Evolutionary conservation across 2,888 invertebrate species (phyloP).

Genomic region (Caenorhabditis sp.): DNA sequence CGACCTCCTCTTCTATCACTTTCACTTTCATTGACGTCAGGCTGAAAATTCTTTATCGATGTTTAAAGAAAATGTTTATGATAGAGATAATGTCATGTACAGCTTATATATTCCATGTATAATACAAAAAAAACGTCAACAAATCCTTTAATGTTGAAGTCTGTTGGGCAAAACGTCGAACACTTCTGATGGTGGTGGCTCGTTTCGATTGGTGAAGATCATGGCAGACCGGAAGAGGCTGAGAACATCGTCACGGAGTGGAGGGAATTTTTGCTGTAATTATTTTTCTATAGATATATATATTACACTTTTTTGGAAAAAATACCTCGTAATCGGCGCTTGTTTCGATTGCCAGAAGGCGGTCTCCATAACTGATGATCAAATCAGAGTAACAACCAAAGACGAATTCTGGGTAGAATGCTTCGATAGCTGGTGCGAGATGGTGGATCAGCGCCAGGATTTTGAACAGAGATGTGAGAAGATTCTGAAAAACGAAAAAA

Average conservation of each 20-base stretch:
- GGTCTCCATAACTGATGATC: neutral
- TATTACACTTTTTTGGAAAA: no score
- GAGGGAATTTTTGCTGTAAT: neutral
- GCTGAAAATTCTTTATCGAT: no score
- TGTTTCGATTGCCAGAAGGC: neutral
- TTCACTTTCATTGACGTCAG: no score
- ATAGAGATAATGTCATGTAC: no score
- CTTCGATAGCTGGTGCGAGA: neutral
- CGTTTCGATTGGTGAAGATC: neutral
- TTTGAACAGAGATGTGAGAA: neutral
- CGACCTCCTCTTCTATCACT: no score
- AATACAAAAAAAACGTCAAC: no score
- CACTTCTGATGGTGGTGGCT: neutral
- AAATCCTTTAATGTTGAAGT: no score
- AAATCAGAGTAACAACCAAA: neutral
- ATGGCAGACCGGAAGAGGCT: neutral
- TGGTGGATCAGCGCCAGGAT: neutral
- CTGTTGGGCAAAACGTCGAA: neutral
- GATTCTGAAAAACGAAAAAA: neutral
- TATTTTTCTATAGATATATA: neutral
- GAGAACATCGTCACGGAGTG: neutral
- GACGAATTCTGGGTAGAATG: neutral
- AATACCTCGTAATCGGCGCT: neutral
- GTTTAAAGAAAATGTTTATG: no score
- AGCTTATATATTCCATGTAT: no score